Base-by-base conservation (phyloP, 30 jellyfish, hydroid and myxozoan genomes). In the Hydractinia symbiolongicarpus region DNA sequence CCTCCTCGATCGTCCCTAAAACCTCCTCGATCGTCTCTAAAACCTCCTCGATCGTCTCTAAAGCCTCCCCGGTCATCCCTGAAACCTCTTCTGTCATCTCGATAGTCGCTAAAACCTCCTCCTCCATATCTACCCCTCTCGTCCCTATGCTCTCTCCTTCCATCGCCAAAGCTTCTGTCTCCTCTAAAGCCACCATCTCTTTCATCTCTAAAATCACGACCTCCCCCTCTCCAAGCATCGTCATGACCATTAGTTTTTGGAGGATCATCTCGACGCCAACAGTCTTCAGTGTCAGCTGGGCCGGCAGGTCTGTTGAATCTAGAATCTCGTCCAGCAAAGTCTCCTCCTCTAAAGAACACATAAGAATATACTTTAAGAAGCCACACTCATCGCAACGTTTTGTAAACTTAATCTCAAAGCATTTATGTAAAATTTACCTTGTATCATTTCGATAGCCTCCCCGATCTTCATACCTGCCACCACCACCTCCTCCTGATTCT, bases 131-230 rank as follows among this genome's bases (percentile, higher is more conserved):
- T 20, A 19, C 64, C 84, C 1, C 77, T 17, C 1, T 49, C 76
- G 13, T 54, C 76, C 21, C 84, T 76, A 53, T 19, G 4, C 49
- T 20, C 58, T 10, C 44, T 30, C 44, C 44, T 30, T 30, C 44
- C 78, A 54, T 68, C 64, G 84, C 16, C 82, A 14, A 14, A 30
- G 15, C 68, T 55, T 60, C 80, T 20, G 50, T 80, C 88, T 56
- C 8, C 76, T 44, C 82, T 67, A 7, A 40, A 64, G 10, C 77
- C 89, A 10, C 89, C 66, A 69, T 30, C 87, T n/a, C 57, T 64
- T 10, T 84, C 89, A 20, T 88, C 88, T 61, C 95, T 71, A 15
- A 77, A 67, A 49, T 84, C 82, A 66, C 72, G 85, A 52, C 70
- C 66, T 11, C 61, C 66, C 9, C 86, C 83, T 61, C 86, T 40